These are phyloP conservation scores for Clitarchus hookeri DNA, from an alignment of 2,888 invertebrate genomes.

Conservation along the genomic window DNA sequence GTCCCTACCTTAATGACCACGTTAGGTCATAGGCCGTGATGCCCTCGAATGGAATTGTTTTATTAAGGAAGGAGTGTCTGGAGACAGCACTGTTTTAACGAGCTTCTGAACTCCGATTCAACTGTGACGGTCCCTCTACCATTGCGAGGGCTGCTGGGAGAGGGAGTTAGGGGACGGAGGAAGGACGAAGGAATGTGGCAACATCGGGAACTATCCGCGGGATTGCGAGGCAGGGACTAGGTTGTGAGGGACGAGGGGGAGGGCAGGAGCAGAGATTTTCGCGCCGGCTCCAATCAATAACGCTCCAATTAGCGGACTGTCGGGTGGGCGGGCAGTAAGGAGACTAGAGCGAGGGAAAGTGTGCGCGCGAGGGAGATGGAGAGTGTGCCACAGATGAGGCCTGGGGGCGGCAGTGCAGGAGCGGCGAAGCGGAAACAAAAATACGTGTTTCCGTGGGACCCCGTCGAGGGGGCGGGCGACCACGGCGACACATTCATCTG, in stretches of 20 bases:
- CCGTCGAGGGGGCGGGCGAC: neutral
- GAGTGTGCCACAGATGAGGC: neutral
- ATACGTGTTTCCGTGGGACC: neutral
- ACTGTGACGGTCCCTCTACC: no score
- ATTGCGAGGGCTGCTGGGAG: constrained; percentile 22
- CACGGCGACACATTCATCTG: neutral
- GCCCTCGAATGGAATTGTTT: no score
- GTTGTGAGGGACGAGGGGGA: neutral
- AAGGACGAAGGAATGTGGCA: neutral
- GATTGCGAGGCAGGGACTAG: neutral
- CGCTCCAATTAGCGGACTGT: constrained; percentile 14
- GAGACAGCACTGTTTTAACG: neutral
- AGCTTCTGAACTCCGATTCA: neutral
- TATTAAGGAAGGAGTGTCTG: no score
- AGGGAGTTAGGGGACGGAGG: constrained; percentile 33
- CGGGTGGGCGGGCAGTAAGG: neutral
- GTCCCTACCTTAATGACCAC: no score
- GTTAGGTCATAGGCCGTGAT: no score
- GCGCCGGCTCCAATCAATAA: constrained; percentile 2
- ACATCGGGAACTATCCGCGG: neutral
- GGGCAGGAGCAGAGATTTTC: neutral
- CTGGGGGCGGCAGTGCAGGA: neutral
- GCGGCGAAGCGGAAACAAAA: neutral
- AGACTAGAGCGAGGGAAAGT: no score
- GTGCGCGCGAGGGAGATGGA: neutral